phyloP scores from a whole-genome alignment of 2,888 invertebrate genomes.

The Celastrina argiolus region DNA sequence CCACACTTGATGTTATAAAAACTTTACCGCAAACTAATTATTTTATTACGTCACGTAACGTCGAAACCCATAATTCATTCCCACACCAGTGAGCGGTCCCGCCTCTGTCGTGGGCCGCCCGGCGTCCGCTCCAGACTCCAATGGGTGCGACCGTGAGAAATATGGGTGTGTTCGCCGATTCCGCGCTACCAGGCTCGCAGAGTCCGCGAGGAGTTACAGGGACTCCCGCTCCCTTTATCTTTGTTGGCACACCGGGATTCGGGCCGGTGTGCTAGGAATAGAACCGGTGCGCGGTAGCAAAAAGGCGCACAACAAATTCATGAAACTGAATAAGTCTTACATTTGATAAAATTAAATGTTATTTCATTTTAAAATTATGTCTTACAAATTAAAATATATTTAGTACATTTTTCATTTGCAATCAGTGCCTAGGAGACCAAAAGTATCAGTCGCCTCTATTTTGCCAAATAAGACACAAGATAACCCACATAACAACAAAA shows the following conservation, averaged over 20 bases:
- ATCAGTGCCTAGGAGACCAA: too few species aligned
- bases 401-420: too few species aligned
- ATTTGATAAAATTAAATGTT: neutral
- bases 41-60: neutral
- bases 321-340: neutral
- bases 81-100: neutral
- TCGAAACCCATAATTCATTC: neutral
- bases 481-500: too few species aligned
- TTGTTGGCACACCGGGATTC: neutral
- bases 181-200: constrained; percentile 56
- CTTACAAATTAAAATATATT: too few species aligned
- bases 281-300: neutral
- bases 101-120: constrained; percentile 4
- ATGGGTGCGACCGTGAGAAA: constrained; percentile 72
- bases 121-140: constrained; percentile 32
- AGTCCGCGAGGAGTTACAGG: constrained; percentile 37
- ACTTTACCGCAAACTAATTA: too few species aligned
- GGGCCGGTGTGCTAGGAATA: neutral
- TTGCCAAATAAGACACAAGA: too few species aligned
- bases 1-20: too few species aligned
- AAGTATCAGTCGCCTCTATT: too few species aligned
- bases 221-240: constrained; percentile 18
- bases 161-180: constrained; percentile 59
- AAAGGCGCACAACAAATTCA: neutral
- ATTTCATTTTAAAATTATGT: too few species aligned